Evolutionary conservation across 2,888 invertebrate species (phyloP).

Genomic region (Nephrotoma flavescens): DNA sequence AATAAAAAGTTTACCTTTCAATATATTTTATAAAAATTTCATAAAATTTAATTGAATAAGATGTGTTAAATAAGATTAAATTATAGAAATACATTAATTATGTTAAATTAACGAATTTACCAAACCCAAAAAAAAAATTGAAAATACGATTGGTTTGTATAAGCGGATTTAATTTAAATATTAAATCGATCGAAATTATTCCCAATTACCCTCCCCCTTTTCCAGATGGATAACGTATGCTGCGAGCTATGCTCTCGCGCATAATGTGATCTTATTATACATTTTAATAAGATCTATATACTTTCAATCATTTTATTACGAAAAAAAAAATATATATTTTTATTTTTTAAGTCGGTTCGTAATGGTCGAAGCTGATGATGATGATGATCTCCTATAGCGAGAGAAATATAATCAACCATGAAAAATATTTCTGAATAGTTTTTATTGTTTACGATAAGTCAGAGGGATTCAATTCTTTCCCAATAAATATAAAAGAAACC

Average conservation of each 20-base stretch:
- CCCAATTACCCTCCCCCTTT: not conserved
- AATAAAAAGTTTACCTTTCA: not conserved
- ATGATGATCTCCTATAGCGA: not conserved
- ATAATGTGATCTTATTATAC: not conserved
- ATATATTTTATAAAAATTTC: not conserved
- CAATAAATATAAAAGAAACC: not conserved
- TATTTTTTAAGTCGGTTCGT: not conserved
- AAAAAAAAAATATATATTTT: not conserved
- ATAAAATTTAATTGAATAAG: not conserved
- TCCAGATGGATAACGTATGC: not conserved
- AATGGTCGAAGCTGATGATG: not conserved
- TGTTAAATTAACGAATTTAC: not conserved
- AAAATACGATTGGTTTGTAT: not conserved
- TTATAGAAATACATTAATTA: not conserved
- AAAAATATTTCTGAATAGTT: not conserved
- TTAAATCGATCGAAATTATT: not conserved
- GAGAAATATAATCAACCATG: not conserved
- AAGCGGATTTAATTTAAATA: not conserved
- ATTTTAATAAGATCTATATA: not conserved
- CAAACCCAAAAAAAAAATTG: too few species aligned
- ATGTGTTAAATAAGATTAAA: not conserved
- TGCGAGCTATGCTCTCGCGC: not conserved
- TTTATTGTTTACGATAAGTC: not conserved
- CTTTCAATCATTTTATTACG: not conserved
- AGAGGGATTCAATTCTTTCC: not conserved